A percentile compares a stretch with the other conserved stretches of the same genome.
Conservation (phyloP, 2,888 invertebrate genomes). For the Hedya salicella region DNA sequence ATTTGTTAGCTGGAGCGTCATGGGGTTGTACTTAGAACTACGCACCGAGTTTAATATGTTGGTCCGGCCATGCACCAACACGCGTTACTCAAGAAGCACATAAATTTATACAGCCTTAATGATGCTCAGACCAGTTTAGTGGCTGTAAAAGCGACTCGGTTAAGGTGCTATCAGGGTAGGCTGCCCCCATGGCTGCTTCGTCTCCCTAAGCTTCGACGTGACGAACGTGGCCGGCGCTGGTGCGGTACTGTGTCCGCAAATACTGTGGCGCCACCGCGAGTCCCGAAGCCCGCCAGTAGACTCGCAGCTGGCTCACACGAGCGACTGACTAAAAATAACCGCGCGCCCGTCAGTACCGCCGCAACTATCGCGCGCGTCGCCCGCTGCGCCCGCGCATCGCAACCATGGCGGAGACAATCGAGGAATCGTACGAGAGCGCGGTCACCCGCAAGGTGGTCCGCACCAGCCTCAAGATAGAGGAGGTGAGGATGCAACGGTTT, state of each 20-base stretch:
- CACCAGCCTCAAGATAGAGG: slow-evolving; percentile 89
- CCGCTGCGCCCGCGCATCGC: slow-evolving; percentile 78
- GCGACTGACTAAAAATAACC: slow-evolving; percentile 81
- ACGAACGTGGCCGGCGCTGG: slow-evolving; percentile 43
- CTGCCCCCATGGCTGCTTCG: background rate
- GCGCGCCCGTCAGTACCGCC: slow-evolving; percentile 78
- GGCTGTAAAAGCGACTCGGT: too few species aligned
- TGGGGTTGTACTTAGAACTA: too few species aligned
- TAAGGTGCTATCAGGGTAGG: too few species aligned
- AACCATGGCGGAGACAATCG: slow-evolving; percentile 88
- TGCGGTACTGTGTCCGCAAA: slow-evolving; percentile 48
- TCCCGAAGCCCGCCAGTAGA: slow-evolving; percentile 44
- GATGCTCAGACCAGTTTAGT: too few species aligned
- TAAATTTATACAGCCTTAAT: too few species aligned
- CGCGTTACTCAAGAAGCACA: too few species aligned
- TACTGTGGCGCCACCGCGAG: slow-evolving; percentile 56
- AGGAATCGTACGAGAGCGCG: slow-evolving; percentile 88
- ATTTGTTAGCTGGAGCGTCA: too few species aligned
- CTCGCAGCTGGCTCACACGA: slow-evolving; percentile 57
- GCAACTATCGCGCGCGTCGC: slow-evolving; percentile 80
- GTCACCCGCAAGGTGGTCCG: slow-evolving; percentile 89
- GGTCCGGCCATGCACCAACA: too few species aligned
- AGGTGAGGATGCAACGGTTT: slow-evolving; percentile 86
- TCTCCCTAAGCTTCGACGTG: slow-evolving; percentile 44
- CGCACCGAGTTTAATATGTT: too few species aligned